Conservation (phyloP, 2,113 vertebrate genomes). For the Plecturocebus donacophilus region DNA sequence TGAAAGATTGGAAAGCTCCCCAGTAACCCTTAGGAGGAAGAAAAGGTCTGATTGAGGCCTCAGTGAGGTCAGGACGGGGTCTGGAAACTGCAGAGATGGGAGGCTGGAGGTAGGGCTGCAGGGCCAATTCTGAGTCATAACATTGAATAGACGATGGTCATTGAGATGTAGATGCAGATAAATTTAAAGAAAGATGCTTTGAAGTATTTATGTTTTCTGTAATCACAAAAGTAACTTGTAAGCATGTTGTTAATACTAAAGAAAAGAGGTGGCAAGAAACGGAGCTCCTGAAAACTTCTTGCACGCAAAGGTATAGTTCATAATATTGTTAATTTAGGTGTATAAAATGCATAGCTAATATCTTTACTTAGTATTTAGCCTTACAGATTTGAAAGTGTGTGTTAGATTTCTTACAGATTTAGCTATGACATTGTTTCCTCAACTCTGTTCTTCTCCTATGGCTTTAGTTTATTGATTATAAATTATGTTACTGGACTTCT, state of each 20-base stretch:
- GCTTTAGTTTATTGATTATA: slow-evolving; percentile 10
- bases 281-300: not conserved
- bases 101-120: not conserved
- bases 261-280: not conserved
- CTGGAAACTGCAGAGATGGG: not conserved
- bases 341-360: not conserved
- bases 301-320: not conserved
- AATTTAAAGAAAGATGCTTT: not conserved
- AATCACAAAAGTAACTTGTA: not conserved
- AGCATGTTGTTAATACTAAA: not conserved
- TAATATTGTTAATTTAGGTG: not conserved
- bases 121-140: not conserved
- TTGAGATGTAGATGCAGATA: not conserved
- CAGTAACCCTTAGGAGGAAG: not conserved
- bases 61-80: not conserved
- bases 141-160: not conserved
- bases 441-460: not conserved
- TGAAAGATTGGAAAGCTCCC: not conserved
- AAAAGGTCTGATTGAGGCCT: not conserved
- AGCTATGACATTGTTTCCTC: not conserved
- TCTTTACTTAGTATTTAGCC: not conserved
- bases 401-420: not conserved
- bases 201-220: not conserved
- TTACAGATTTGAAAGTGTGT: not conserved
- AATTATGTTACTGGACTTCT: not conserved